Conservation (phyloP, 2,797 vertebrate species). For the Parambassis ranga region DNA sequence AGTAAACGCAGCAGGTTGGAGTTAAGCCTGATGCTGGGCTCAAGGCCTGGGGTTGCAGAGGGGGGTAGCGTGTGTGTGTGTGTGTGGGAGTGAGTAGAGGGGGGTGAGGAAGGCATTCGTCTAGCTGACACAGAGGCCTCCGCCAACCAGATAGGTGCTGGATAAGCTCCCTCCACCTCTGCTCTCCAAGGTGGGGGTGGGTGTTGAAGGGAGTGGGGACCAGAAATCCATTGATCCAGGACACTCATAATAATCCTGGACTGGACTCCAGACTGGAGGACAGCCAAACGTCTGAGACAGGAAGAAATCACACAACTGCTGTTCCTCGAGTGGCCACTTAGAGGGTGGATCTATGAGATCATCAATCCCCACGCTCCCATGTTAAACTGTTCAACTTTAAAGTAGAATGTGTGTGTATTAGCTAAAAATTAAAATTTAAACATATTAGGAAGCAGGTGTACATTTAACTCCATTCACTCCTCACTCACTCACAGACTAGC, state of each 20-base stretch:
- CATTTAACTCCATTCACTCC: too few species aligned
- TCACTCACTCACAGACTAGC: too few species aligned
- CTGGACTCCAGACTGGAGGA: slow-evolving; percentile 24
- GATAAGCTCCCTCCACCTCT: slow-evolving; percentile 36
- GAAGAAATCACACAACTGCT: too few species aligned
- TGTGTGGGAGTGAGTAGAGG: slow-evolving; percentile 3
- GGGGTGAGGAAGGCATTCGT: slow-evolving; percentile 43
- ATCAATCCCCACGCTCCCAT: too few species aligned
- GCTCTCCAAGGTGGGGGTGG: slow-evolving; percentile 37
- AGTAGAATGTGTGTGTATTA: too few species aligned
- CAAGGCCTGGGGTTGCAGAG: slow-evolving; percentile 2
- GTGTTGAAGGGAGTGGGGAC: neutral
- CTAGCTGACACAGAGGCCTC: slow-evolving; percentile 40
- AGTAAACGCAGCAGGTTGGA: slow-evolving; percentile 57
- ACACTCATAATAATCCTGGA: slow-evolving; percentile 51
- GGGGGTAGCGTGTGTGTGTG: slow-evolving; percentile 19
- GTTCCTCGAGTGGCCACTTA: too few species aligned
- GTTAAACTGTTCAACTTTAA: too few species aligned
- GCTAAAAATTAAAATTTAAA: too few species aligned
- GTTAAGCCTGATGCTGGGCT: slow-evolving; percentile 43
- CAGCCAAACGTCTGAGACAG: too few species aligned
- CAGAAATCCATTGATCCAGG: slow-evolving; percentile 45
- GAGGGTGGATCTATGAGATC: too few species aligned
- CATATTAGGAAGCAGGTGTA: too few species aligned
- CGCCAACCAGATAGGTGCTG: slow-evolving; percentile 47